Evolutionary conservation across 2,113 vertebrate species (phyloP), one percentile per base, ranked within the genome.

Genomic region (Lophochroa leadbeateri): DNA sequence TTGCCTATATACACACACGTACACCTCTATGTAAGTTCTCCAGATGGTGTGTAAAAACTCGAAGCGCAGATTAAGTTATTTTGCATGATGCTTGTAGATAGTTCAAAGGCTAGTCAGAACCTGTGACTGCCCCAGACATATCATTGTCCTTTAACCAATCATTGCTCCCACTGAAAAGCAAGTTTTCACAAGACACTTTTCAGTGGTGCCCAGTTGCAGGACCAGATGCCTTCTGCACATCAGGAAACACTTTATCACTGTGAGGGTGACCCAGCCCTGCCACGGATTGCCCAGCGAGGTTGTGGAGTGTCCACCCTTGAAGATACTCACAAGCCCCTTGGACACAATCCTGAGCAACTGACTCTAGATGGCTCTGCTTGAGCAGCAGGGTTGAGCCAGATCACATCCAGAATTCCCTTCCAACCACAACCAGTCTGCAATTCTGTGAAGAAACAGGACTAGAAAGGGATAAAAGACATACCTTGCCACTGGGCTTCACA

Each of bases 381-480:
- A 72, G 29, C 14, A 21, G 2, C 0, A 11, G 17, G 4, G 2
- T 4, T 70, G 41, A 29, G 58, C n/a, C 14, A 37, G 10, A 41
- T 27, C 10, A 49, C 4, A 12, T 64, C 28, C 41, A 28, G 17
- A 79, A 24, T 7, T 25, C 19, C 53, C 35, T 64, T 29, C n/a
- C 82, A 69, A 13, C 23, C 15, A 49, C 57, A 88, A 21, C 9
- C 27, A 41, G 16, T 11, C 31, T 10, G 24, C 8, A 16, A 33
- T 25, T 39, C 41, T 29, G 24, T 3, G n/a, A 78, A 61, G 41
- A 65, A 81, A 61, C 17, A 67, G 17, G 37, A 67, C 24, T 5
- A 57, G 27, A 57, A 60, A 70, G 25, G 10, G 3, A 0, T n/a
- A 21, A 58, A 28, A 52, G 14, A 57, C 12, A 28, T 2, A 65